A percentile compares a stretch with the other conserved stretches of the same genome.
Evolutionary conservation across 1,140 invertebrate genomes (phyloP).

Genomic region (Drosophila suzukii): DNA sequence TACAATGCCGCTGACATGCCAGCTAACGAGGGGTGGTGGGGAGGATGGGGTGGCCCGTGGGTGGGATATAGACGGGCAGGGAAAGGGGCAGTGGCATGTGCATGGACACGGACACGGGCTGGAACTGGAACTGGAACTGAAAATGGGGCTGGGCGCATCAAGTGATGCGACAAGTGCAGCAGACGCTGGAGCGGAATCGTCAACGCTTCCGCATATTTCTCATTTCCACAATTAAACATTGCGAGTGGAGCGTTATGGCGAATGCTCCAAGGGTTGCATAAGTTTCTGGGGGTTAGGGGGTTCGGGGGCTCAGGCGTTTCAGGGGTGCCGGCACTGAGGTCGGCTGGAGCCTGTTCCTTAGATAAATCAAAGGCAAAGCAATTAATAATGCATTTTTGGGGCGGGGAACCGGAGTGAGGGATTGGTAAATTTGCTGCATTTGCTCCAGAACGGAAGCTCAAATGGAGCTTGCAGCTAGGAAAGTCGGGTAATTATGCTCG

Average conservation of each 20-base stretch:
- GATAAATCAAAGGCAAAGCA: slow-evolving; percentile 76
- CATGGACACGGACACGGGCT: slow-evolving; percentile 20
- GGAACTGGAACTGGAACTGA: slow-evolving; percentile 10
- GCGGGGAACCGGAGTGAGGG: slow-evolving; percentile 1
- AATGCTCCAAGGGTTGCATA: slow-evolving; percentile 56
- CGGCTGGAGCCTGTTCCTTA: slow-evolving; percentile 44
- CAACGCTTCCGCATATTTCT: slow-evolving; percentile 83
- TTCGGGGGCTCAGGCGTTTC: not conserved
- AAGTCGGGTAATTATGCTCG: slow-evolving; percentile 68
- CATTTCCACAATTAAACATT: slow-evolving; percentile 83
- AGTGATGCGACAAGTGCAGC: slow-evolving; percentile 82
- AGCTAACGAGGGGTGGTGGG: slow-evolving; percentile 35
- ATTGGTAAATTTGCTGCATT: slow-evolving; percentile 46
- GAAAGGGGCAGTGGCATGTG: slow-evolving; percentile 7
- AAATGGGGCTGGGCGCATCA: slow-evolving; percentile 57
- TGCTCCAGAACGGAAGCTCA: slow-evolving; percentile 63
- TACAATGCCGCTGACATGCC: slow-evolving; percentile 68
- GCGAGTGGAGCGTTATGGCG: slow-evolving; percentile 67
- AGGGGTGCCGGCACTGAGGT: slow-evolving; percentile 12
- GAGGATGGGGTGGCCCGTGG: slow-evolving; percentile 16
- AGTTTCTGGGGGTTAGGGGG: not conserved
- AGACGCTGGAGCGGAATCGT: slow-evolving; percentile 74
- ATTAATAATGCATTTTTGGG: slow-evolving; percentile 67
- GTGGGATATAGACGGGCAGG: slow-evolving; percentile 5
- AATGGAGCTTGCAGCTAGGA: slow-evolving; percentile 71